phyloP scores from a whole-genome alignment of 1,140 invertebrate species.

The Pinna nobilis region DNA sequence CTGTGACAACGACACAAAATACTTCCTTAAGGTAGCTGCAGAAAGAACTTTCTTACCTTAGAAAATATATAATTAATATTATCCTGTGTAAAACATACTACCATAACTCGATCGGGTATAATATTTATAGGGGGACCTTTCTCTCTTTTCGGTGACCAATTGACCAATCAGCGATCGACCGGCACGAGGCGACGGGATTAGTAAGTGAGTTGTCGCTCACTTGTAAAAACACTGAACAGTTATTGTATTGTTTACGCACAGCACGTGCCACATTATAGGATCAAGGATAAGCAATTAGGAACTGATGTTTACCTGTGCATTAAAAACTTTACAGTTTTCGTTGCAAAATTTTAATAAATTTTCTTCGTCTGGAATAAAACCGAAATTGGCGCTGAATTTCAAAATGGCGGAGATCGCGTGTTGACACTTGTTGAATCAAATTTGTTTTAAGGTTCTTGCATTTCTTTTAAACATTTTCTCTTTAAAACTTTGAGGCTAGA shows the following conservation, averaged over 20 bases:
- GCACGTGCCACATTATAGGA: no score
- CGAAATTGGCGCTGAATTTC: slow-evolving; percentile 38
- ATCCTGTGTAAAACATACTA: no score
- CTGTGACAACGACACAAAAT: no score
- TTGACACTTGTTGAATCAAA: slow-evolving; percentile 54
- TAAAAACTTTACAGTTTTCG: neutral
- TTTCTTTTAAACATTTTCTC: neutral
- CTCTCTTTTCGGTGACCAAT: no score
- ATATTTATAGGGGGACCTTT: no score
- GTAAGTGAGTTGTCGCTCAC: slow-evolving; percentile 22
- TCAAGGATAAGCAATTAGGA: no score
- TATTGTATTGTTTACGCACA: no score
- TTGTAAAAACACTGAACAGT: slow-evolving; percentile 32
- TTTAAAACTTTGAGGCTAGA: neutral
- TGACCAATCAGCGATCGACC: slow-evolving; percentile 35
- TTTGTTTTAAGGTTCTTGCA: neutral
- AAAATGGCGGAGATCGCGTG: slow-evolving; percentile 56
- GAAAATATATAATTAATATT: no score
- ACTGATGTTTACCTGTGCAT: no score
- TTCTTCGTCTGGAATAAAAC: neutral
- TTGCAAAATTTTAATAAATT: neutral
- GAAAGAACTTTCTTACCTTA: no score
- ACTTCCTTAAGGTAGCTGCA: no score
- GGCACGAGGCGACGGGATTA: slow-evolving; percentile 24
- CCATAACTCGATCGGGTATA: no score